These are phyloP conservation scores for Cryptoblepharus egeriae DNA, from an alignment of 2,797 vertebrate genomes.

Conservation along the genomic window DNA sequence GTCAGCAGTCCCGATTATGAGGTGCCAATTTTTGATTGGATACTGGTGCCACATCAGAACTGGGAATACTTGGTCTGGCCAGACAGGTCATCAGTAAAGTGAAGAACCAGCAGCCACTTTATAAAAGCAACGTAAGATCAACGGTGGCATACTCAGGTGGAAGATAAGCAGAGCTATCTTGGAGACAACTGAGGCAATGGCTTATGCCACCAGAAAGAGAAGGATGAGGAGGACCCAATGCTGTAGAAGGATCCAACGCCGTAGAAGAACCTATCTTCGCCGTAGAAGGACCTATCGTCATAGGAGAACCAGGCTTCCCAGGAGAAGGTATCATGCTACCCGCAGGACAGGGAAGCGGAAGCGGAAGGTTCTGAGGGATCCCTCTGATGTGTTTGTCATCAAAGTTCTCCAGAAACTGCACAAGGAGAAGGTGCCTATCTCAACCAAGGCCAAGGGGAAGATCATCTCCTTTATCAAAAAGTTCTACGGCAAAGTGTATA, in stretches of 20 bases:
- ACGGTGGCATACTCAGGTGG: constrained; percentile 14
- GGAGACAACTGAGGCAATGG: constrained; percentile 5
- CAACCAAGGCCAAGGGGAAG: constrained; percentile 32
- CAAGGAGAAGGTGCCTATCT: constrained; percentile 16
- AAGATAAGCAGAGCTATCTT: not conserved
- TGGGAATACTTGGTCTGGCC: not conserved
- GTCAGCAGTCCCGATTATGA: constrained; percentile 17
- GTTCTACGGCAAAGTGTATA: constrained; percentile 20
- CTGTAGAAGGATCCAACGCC: not conserved
- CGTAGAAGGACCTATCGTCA: not conserved
- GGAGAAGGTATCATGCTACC: not conserved
- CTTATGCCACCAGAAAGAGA: not conserved
- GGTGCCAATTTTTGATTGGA: constrained; percentile 11
- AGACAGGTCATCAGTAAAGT: not conserved
- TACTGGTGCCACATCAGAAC: not conserved
- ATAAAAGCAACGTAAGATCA: constrained; percentile 1
- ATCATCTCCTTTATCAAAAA: constrained; percentile 30
- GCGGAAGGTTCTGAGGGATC: not conserved
- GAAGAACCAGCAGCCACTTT: not conserved
- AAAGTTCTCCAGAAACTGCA: constrained; percentile 25
- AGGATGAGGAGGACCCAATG: not conserved
- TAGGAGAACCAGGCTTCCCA: not conserved
- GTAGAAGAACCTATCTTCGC: no score
- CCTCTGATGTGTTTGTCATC: constrained; percentile 14
- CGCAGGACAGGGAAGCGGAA: not conserved